Conservation (phyloP, 35 echinoderm and acorn worm genomes). For the Strongylocentrotus purpuratus region DNA sequence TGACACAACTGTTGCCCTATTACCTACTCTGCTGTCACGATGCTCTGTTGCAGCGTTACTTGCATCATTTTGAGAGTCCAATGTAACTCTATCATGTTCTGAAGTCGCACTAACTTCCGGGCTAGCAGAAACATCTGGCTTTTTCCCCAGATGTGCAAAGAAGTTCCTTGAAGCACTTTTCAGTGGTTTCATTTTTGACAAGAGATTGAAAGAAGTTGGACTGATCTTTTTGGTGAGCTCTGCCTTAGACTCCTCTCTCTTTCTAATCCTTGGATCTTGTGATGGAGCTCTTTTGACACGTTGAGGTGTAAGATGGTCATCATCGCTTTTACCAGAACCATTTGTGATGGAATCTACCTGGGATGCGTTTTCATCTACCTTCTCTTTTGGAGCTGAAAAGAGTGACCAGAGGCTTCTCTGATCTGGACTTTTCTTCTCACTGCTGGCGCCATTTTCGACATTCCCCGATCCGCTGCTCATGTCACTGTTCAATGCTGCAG, state of each 20-base stretch:
- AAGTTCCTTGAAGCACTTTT: background rate
- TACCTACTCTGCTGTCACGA: background rate
- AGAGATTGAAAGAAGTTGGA: background rate
- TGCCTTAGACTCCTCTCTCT: background rate
- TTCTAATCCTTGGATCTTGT: background rate
- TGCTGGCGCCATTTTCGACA: background rate
- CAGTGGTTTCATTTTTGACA: slow-evolving; percentile 47
- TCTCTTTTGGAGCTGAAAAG: slow-evolving; percentile 22
- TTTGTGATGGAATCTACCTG: background rate
- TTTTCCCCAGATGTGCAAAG: slow-evolving; percentile 17
- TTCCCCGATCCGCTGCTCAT: background rate
- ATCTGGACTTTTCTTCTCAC: slow-evolving; percentile 25
- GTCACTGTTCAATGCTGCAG: background rate
- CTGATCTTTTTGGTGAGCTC: background rate
- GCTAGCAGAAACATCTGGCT: background rate
- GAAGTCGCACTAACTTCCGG: background rate
- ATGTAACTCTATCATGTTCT: too few relatives aligned
- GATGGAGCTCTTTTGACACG: background rate
- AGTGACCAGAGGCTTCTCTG: slow-evolving; percentile 36
- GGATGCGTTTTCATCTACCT: background rate
- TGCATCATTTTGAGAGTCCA: background rate
- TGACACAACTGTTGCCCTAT: background rate
- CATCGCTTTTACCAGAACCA: background rate
- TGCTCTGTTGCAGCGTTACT: background rate
- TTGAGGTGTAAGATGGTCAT: background rate